A percentile compares a stretch with the other conserved stretches of the same genome.
phyloP scores from a whole-genome alignment of 2,888 invertebrate species.

The Eristalis intricaria region DNA sequence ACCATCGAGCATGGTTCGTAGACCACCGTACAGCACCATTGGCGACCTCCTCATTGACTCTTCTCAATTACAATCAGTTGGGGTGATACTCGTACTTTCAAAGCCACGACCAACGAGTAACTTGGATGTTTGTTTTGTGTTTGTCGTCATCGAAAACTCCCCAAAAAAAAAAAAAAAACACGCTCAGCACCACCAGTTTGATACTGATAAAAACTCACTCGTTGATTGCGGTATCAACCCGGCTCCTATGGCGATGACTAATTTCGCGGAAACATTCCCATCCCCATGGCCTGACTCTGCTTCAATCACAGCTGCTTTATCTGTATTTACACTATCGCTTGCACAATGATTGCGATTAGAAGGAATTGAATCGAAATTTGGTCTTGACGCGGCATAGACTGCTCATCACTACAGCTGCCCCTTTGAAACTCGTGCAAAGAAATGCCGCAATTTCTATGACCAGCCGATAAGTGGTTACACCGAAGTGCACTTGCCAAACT shows the following conservation, averaged over 20 bases:
- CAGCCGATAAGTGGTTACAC: background rate
- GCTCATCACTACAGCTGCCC: background rate
- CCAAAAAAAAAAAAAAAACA: background rate
- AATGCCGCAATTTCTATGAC: constrained; percentile 10
- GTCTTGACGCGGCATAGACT: background rate
- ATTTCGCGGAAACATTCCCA: constrained; percentile 40
- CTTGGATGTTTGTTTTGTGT: background rate
- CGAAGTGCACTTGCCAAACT: constrained; percentile 9
- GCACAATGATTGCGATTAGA: background rate
- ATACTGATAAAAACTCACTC: constrained; percentile 41
- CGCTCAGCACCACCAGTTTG: constrained; percentile 12
- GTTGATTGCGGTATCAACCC: background rate
- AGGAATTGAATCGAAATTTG: background rate
- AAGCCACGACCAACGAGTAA: background rate
- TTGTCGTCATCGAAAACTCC: background rate
- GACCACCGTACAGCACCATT: background rate
- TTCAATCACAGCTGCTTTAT: background rate
- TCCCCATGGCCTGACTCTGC: constrained; percentile 30
- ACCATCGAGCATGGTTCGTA: background rate
- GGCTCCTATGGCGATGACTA: constrained; percentile 21
- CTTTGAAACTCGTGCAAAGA: background rate
- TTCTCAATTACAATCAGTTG: constrained; percentile 51
- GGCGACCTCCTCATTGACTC: constrained; percentile 50
- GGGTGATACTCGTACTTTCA: background rate
- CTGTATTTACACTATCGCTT: constrained; percentile 11